phyloP scores from a whole-genome alignment of 2,113 vertebrate species.

The Aphyosemion australe region DNA sequence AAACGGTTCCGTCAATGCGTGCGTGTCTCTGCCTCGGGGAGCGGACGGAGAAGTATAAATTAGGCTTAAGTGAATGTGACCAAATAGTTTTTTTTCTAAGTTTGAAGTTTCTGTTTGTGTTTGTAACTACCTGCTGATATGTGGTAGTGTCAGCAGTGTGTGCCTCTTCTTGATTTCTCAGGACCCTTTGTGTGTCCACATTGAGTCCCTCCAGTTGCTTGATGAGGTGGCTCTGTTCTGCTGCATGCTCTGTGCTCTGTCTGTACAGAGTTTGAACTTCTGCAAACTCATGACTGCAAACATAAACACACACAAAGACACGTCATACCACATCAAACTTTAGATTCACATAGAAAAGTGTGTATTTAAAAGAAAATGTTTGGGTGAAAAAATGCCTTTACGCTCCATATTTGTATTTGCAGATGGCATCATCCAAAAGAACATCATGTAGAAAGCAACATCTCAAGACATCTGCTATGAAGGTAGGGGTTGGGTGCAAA shows the following conservation, averaged over 20 bases:
- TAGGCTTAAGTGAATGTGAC: neutral
- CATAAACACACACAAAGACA: conserved; percentile 6
- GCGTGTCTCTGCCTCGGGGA: too few relatives aligned
- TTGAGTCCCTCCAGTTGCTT: conserved; percentile 88
- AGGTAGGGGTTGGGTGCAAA: neutral
- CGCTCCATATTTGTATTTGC: too few relatives aligned
- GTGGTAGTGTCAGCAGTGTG: conserved; percentile 84
- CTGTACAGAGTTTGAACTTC: conserved; percentile 85
- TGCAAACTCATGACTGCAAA: conserved; percentile 82
- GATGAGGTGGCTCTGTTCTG: conserved; percentile 88
- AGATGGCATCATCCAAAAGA: too few relatives aligned
- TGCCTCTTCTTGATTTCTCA: conserved; percentile 87
- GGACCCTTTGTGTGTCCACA: conserved; percentile 84
- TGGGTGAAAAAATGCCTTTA: too few relatives aligned
- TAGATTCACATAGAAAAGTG: neutral
- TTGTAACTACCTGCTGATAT: conserved; percentile 83
- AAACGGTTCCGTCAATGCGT: too few relatives aligned
- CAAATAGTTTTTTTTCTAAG: conserved; percentile 1
- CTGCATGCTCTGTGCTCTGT: conserved; percentile 82
- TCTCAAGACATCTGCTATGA: neutral
- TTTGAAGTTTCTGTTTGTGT: conserved; percentile 28
- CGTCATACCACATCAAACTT: neutral
- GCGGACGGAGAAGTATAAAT: too few relatives aligned
- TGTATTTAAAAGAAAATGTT: neutral
- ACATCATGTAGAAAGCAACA: neutral